phyloP scores from a whole-genome alignment of 1,140 invertebrate species.

The Macrobrachium nipponense region DNA sequence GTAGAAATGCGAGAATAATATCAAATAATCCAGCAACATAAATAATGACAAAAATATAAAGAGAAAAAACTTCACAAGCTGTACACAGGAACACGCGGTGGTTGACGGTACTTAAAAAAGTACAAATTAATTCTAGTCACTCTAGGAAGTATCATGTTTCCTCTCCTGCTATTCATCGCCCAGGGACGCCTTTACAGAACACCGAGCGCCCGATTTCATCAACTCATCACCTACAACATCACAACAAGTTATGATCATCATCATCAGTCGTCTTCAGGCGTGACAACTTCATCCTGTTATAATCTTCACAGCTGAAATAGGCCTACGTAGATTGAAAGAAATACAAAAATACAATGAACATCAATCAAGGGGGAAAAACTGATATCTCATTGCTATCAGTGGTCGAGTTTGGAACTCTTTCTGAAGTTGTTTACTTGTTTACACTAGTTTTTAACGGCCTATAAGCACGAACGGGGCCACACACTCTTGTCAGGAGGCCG shows the following conservation, averaged over 20 bases:
- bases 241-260: background rate
- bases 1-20: too few species aligned
- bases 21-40: too few species aligned
- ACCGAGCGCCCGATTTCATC: too few species aligned
- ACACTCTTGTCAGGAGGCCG: too few species aligned
- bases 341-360: slow-evolving; percentile 14
- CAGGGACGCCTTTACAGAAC: background rate
- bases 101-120: background rate
- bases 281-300: background rate
- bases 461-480: too few species aligned
- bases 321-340: slow-evolving; percentile 13
- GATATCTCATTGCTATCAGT: background rate
- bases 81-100: background rate
- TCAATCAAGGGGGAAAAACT: slow-evolving; percentile 19
- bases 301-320: slow-evolving; percentile 1
- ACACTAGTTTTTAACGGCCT: too few species aligned
- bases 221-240: background rate
- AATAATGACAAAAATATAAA: too few species aligned
- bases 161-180: background rate
- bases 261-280: background rate
- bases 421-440: too few species aligned
- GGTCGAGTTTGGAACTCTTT: too few species aligned
- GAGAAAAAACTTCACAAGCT: slow-evolving; percentile 5
- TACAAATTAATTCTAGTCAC: slow-evolving; percentile 8
- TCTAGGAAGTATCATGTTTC: background rate